Evolutionary conservation across 1,140 invertebrate genomes (phyloP).

Genomic region (Drosophila erecta): DNA sequence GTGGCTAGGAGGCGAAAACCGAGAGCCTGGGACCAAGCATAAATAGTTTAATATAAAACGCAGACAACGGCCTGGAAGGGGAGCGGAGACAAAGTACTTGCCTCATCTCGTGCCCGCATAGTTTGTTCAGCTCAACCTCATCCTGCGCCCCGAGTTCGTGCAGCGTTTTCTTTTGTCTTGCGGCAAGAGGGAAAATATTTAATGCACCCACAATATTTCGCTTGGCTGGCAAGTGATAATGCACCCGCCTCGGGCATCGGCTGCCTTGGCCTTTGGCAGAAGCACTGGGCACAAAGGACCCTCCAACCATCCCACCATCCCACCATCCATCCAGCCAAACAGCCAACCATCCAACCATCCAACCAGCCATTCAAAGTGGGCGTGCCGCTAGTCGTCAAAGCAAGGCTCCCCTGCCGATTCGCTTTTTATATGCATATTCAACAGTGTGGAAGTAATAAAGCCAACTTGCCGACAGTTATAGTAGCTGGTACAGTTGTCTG

Average conservation of each 20-base stretch:
- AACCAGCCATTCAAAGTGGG: conserved; percentile 21
- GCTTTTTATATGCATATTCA: conserved; percentile 73
- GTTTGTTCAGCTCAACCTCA: conserved; percentile 18
- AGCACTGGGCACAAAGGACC: neutral
- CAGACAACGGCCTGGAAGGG: conserved; percentile 63
- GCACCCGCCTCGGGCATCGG: conserved; percentile 40
- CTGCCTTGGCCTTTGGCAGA: conserved; percentile 36
- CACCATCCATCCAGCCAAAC: neutral
- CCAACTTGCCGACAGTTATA: conserved; percentile 79
- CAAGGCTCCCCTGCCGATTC: conserved; percentile 13
- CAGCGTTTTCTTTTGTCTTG: conserved; percentile 58
- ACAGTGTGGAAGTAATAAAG: conserved; percentile 83
- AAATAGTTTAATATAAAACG: conserved; percentile 78
- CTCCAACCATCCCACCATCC: neutral
- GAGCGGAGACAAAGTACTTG: conserved; percentile 19
- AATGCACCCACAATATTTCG: conserved; percentile 77
- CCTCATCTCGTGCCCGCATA: conserved; percentile 51
- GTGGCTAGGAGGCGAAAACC: conserved; percentile 11
- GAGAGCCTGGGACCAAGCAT: conserved; percentile 15
- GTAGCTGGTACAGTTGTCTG: conserved; percentile 67
- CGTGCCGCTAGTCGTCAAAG: conserved; percentile 59
- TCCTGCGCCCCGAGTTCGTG: conserved; percentile 5
- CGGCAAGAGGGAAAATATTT: conserved; percentile 59
- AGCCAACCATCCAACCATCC: neutral
- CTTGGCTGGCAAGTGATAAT: conserved; percentile 63